Evolutionary conservation across 2,797 vertebrate species (phyloP).

Genomic region (Melanitta fusca): DNA sequence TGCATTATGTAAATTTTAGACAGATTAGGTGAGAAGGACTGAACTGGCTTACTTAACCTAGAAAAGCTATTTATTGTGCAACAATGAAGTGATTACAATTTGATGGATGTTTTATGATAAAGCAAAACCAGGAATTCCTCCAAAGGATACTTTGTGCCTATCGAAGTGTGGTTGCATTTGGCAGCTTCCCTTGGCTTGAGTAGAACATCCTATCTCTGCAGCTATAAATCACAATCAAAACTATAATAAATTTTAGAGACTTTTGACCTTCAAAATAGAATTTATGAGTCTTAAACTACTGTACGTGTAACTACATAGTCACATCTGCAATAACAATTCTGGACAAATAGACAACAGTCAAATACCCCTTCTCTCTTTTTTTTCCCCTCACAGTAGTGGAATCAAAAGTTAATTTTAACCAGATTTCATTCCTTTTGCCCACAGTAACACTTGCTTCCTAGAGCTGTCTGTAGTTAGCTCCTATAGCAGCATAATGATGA

Average conservation of each 20-base stretch:
- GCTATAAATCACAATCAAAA: not conserved
- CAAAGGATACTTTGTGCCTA: slow-evolving; percentile 5
- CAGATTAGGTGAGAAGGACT: not conserved
- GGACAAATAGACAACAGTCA: not conserved
- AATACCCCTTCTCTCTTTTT: not conserved
- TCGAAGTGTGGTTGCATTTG: slow-evolving; percentile 18
- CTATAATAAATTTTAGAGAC: not conserved
- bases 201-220: slow-evolving; percentile 8
- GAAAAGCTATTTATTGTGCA: not conserved
- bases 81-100: not conserved
- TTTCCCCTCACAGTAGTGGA: not conserved
- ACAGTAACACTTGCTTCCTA: not conserved
- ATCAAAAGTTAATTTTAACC: not conserved
- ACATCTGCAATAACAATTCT: not conserved
- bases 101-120: not conserved
- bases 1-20: not conserved
- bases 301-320: not conserved
- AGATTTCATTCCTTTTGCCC: not conserved
- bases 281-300: not conserved
- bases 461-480: not conserved
- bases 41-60: not conserved
- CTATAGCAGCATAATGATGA: not conserved
- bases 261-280: slow-evolving; percentile 11
- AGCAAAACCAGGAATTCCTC: not conserved
- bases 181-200: slow-evolving; percentile 15